A percentile compares a stretch with the other conserved stretches of the same genome.
Evolutionary conservation across 2,888 invertebrate genomes (phyloP).

Genomic region (Papilio gigon): DNA sequence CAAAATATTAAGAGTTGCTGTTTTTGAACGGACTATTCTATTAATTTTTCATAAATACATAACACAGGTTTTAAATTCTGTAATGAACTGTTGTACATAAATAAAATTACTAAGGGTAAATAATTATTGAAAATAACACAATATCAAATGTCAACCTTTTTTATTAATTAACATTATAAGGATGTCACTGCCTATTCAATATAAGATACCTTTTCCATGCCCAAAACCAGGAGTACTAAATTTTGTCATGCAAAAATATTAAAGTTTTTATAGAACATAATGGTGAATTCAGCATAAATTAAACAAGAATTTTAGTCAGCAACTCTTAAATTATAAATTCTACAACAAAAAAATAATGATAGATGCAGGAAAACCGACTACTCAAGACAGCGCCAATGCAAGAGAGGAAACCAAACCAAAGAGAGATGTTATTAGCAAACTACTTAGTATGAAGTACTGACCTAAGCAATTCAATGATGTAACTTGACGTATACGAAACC

Average conservation of each 20-base stretch:
- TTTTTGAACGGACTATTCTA: no score
- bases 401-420: conserved; percentile 52
- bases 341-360: conserved; percentile 2
- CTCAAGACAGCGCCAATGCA: conserved; percentile 46
- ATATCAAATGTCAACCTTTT: no score
- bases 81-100: background rate
- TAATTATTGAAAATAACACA: no score
- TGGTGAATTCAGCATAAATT: no score
- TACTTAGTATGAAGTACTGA: conserved; percentile 72
- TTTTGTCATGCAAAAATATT: no score
- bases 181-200: background rate
- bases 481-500: conserved; percentile 77
- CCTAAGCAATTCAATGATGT: conserved; percentile 78
- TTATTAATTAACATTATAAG: no score
- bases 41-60: no score
- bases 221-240: background rate
- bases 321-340: conserved; percentile 14
- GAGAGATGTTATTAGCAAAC: conserved; percentile 50
- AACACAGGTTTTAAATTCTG: background rate
- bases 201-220: background rate
- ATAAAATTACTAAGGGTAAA: no score
- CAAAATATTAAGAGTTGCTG: conserved; percentile 30
- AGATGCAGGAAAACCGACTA: conserved; percentile 19
- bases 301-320: background rate
- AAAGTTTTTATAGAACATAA: no score